Conservation (phyloP, 2,888 invertebrate species). For the Eupithecia exiguata region DNA sequence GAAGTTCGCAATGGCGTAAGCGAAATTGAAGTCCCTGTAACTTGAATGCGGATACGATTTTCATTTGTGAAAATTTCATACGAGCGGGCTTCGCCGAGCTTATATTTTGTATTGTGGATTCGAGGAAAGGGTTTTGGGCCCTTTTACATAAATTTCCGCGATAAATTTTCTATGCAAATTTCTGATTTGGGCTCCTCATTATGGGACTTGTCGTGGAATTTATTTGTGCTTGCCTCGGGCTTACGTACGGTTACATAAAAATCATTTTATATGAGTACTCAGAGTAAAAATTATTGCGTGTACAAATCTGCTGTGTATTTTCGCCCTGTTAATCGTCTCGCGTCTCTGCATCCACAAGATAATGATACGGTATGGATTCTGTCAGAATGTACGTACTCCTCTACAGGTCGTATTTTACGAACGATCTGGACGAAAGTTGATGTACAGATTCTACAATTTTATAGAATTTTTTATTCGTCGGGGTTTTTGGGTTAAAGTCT, state of each 20-base stretch:
- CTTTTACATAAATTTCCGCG: constrained; percentile 34
- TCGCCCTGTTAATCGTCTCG: neutral
- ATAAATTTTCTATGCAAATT: constrained; percentile 35
- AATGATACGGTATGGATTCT: no score
- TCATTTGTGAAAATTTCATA: constrained; percentile 41
- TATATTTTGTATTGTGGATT: constrained; percentile 39
- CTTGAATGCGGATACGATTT: constrained; percentile 40
- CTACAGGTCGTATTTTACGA: no score
- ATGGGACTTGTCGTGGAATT: constrained; percentile 26
- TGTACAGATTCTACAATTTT: no score
- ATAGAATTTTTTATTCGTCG: no score
- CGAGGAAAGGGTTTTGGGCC: constrained; percentile 28
- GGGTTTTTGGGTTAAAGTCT: no score
- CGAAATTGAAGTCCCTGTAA: constrained; percentile 39
- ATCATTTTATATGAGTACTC: constrained; percentile 7
- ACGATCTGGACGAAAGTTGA: no score
- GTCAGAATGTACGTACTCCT: no score
- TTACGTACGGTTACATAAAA: constrained; percentile 13
- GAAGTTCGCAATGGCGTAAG: constrained; percentile 32
- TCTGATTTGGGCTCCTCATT: constrained; percentile 35
- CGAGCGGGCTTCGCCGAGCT: constrained; percentile 30
- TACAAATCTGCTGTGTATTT: neutral
- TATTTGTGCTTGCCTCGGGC: constrained; percentile 6
- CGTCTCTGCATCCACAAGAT: no score
- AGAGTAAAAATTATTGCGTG: neutral